Conservation (phyloP, 2,113 vertebrate species). For the Erythrolamprus reginae region DNA sequence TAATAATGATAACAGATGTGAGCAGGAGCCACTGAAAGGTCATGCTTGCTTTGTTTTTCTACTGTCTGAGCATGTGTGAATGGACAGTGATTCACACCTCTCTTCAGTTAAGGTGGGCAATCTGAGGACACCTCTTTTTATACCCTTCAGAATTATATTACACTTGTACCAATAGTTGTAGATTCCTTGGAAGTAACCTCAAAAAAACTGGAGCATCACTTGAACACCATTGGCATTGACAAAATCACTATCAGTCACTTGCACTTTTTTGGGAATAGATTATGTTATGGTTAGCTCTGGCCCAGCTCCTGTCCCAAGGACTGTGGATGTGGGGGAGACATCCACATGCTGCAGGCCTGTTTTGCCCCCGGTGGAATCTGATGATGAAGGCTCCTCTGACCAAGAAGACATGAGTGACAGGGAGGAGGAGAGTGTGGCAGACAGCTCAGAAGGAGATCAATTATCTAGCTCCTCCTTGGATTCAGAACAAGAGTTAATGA, state of each 20-base stretch:
- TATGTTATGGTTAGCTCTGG: no score
- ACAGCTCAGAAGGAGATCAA: no score
- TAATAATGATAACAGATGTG: not conserved
- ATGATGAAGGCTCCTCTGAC: no score
- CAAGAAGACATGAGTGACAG: no score
- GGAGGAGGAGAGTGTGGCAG: no score
- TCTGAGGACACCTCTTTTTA: not conserved
- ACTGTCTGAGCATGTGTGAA: not conserved
- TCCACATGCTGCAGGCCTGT: no score
- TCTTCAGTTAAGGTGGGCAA: not conserved
- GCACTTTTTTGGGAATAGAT: not conserved
- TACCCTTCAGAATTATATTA: not conserved
- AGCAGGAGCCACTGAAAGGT: not conserved
- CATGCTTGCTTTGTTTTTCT: not conserved
- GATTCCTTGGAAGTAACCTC: not conserved
- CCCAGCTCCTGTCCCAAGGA: no score
- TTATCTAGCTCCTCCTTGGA: no score
- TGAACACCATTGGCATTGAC: not conserved
- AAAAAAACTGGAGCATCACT: not conserved
- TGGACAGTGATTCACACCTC: not conserved
- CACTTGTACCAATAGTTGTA: not conserved
- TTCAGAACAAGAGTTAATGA: no score
- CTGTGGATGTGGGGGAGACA: no score
- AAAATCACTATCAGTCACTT: not conserved
- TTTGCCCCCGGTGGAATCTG: no score